Conservation (phyloP, 2,888 invertebrate genomes). For the Macaria notata region DNA sequence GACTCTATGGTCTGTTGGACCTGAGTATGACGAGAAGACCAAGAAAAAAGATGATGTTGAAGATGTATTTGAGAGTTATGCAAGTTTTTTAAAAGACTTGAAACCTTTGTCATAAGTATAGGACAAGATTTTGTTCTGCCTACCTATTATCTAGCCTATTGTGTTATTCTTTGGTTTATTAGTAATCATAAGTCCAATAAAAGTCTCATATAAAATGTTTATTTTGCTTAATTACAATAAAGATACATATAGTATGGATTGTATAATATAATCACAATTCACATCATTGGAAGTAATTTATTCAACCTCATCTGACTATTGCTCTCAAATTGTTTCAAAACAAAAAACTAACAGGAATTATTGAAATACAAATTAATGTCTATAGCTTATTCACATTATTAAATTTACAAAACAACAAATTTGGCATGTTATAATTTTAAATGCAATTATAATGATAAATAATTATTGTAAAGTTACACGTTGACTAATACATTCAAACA, state of each 20-base stretch:
- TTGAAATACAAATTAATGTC: conserved; percentile 27
- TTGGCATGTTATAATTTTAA: conserved; percentile 73
- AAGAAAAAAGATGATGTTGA: conserved; percentile 84
- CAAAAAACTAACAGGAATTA: conserved; percentile 30
- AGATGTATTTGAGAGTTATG: conserved; percentile 86
- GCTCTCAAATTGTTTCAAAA: conserved; percentile 22
- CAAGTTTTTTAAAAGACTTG: conserved; percentile 83
- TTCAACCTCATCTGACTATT: conserved; percentile 25
- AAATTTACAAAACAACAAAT: conserved; percentile 71
- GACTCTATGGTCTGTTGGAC: conserved; percentile 94
- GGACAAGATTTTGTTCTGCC: too few relatives aligned
- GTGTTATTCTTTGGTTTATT: too few relatives aligned
- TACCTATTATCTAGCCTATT: too few relatives aligned
- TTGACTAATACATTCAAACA: conserved; percentile 70
- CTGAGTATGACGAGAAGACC: conserved; percentile 88
- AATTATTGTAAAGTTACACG: conserved; percentile 57
- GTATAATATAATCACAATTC: conserved; percentile 67
- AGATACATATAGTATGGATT: conserved; percentile 73
- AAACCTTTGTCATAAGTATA: conserved; percentile 77
- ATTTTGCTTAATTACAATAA: conserved; percentile 75
- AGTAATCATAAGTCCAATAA: conserved; percentile 45
- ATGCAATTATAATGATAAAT: conserved; percentile 67
- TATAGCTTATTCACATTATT: conserved; percentile 54
- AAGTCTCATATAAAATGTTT: conserved; percentile 82
- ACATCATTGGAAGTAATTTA: conserved; percentile 36